These are phyloP conservation scores for Cyclophora punctaria DNA, from an alignment of 2,888 invertebrate species.

Conservation along the genomic window DNA sequence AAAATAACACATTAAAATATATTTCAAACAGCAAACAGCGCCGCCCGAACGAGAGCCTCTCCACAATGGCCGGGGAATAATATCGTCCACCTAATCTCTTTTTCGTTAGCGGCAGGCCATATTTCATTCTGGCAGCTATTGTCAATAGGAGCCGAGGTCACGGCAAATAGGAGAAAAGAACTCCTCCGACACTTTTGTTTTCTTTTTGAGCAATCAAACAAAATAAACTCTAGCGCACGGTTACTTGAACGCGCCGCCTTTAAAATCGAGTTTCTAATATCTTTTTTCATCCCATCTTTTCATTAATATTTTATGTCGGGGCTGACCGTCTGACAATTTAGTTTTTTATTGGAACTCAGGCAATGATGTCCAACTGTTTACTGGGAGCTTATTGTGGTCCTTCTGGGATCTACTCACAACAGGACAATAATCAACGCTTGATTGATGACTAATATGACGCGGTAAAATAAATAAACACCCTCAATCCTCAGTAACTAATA, in stretches of 20 bases:
- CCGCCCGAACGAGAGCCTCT: conserved; percentile 33
- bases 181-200: conserved; percentile 54
- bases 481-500: too few relatives aligned
- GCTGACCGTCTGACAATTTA: conserved; percentile 52
- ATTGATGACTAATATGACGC: too few relatives aligned
- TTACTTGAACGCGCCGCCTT: conserved; percentile 66
- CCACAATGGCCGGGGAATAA: conserved; percentile 48
- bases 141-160: conserved; percentile 71
- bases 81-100: conserved; percentile 69
- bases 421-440: too few relatives aligned
- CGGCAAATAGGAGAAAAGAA: conserved; percentile 71
- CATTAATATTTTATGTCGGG: conserved; percentile 70
- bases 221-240: conserved; percentile 60
- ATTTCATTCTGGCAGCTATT: conserved; percentile 74
- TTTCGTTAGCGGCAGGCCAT: conserved; percentile 68
- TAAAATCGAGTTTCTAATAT: conserved; percentile 59
- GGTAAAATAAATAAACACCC: too few relatives aligned
- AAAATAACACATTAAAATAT: conserved; percentile 44
- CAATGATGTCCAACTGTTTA: conserved; percentile 46
- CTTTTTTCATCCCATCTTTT: conserved; percentile 65
- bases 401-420: too few relatives aligned
- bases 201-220: conserved; percentile 66
- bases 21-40: conserved; percentile 49
- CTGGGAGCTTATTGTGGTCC: conserved; percentile 37
- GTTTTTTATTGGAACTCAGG: conserved; percentile 49